Base-by-base conservation (phyloP, 2,888 invertebrate genomes). In the Chloromyia formosa region DNA sequence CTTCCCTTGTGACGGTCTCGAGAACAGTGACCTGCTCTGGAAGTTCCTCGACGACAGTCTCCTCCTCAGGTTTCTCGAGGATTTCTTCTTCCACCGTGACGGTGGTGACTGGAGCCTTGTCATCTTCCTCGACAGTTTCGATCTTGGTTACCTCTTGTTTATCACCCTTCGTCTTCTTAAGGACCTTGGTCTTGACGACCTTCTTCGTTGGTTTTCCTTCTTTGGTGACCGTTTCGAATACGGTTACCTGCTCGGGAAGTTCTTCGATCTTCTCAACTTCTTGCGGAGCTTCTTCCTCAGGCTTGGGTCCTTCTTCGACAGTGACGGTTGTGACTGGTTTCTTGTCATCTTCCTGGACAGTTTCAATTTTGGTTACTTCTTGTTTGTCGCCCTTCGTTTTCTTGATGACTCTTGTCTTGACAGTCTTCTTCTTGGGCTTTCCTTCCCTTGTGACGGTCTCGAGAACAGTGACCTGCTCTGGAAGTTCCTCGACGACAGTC, bases 141-240 rank as follows among this genome's bases (percentile, higher is more conserved):
- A 77, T 76, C 61, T 77, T 77, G 2, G 85, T 84, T 1, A 84
- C 77, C 75, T 85, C 81, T 56, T 80, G 77, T 66, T 77, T 77
- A 81, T 79, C 80, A 1, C 81, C 80, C 77, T 81, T 81, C 18
- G 78, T 80, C 77, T 83, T 84, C 75, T 81, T 82, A 54, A 83
- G 82, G 0, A 81, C 78, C 1, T 81, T 82, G 76, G 82, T 84
- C 62, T 82, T 74, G 16, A 78, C 80, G 78, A 79, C 80, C 42
- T 82, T 82, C 76, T 83, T 84, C 35, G 79, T 81, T 1, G 75
- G 76, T 64, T 77, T 78, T 73, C 79, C 79, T 56, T 78, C 69
- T 22, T 79, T 78, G 0, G 86, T 86, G 1, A 87, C 84, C 79
- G 75, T 66, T 35, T 77, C 75, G 1, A 84, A 84, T 1, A 87